A percentile compares a stretch with the other conserved stretches of the same genome.
phyloP scores from a whole-genome alignment of 2,888 invertebrate species.

The Anthoptus insignis region DNA sequence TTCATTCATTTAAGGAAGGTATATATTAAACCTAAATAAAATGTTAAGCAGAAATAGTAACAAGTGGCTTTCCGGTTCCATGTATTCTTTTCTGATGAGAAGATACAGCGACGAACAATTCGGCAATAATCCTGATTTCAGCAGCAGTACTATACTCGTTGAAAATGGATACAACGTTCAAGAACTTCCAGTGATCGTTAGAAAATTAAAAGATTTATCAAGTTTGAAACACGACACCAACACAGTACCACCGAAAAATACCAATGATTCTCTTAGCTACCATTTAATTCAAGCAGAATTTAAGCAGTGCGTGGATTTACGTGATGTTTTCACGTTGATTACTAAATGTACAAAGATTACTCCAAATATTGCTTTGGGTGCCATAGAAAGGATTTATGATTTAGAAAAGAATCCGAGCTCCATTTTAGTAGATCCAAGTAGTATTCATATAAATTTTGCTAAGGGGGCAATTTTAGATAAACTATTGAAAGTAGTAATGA shows the following conservation, averaged over 20 bases:
- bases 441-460: conserved; percentile 67
- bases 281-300: conserved; percentile 80
- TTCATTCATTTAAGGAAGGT: conserved; percentile 61
- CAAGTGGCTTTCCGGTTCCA: conserved; percentile 48
- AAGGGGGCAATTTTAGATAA: conserved; percentile 82
- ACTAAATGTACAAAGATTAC: conserved; percentile 83
- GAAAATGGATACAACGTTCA: conserved; percentile 90
- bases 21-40: conserved; percentile 65
- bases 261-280: conserved; percentile 67
- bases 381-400: conserved; percentile 79
- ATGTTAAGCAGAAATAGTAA: conserved; percentile 55
- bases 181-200: conserved; percentile 89
- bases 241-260: conserved; percentile 51
- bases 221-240: conserved; percentile 61
- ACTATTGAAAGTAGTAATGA: conserved; percentile 73
- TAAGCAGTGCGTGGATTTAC: conserved; percentile 72
- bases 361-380: conserved; percentile 81
- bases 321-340: conserved; percentile 78
- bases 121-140: conserved; percentile 65
- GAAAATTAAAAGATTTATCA: conserved; percentile 77
- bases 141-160: conserved; percentile 85
- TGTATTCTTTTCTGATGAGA: conserved; percentile 54
- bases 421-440: conserved; percentile 58
- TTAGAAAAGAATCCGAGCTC: conserved; percentile 68
- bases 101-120: conserved; percentile 67